Percentiles rank a stretch among this genome's conserved stretches.
Evolutionary conservation across 2,113 vertebrate genomes (phyloP).

Genomic region (Micronycteris hirsuta): DNA sequence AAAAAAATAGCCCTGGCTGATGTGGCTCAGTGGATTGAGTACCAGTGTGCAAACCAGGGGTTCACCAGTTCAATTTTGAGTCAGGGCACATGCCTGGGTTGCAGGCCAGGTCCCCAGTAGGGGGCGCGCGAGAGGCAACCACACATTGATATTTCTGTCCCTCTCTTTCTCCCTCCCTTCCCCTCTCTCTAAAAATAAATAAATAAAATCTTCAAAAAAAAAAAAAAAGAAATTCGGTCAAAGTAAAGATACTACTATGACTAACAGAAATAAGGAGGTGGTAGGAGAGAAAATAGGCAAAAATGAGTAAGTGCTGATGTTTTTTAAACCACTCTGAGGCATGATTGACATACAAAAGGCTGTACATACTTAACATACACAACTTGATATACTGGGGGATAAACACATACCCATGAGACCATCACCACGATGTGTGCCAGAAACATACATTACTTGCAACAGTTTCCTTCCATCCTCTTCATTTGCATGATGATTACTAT

Average conservation of each 20-base stretch:
- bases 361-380: background rate
- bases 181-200: no score
- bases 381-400: background rate
- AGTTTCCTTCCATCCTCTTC: background rate
- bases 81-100: no score
- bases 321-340: background rate
- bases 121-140: no score
- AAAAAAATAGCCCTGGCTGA: background rate
- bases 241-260: background rate
- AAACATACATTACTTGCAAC: background rate
- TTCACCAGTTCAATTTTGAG: no score
- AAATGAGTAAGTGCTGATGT: slow-evolving; percentile 4
- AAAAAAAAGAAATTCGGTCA: background rate
- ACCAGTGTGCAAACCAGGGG: no score
- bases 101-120: no score
- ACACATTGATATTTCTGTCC: no score
- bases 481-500: background rate
- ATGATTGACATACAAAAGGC: background rate
- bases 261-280: background rate
- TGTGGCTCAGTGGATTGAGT: no score
- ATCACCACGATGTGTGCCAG: background rate
- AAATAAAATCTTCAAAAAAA: background rate
- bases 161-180: no score
- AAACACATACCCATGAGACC: background rate
- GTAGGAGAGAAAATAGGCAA: background rate